Percentiles rank a stretch among this genome's conserved stretches.
Conservation (phyloP, 2,113 vertebrate genomes). For the Eretmochelys imbricata region DNA sequence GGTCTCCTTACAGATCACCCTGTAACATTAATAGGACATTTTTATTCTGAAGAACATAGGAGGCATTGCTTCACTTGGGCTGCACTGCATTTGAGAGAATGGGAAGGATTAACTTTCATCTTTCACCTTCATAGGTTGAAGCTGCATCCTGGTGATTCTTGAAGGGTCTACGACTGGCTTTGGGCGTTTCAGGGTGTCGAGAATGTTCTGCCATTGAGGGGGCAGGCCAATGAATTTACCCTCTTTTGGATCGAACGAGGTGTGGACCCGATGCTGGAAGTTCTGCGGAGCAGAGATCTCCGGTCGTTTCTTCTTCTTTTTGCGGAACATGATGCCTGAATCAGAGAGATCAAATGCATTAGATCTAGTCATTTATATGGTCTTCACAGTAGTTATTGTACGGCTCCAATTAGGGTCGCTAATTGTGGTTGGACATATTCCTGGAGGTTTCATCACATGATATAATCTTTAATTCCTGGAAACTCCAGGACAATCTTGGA, state of each 20-base stretch:
- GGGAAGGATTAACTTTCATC: background rate
- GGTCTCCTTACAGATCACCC: background rate
- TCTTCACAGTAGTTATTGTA: fast-evolving
- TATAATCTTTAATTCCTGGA: background rate
- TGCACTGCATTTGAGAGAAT: background rate
- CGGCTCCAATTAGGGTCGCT: too few species aligned
- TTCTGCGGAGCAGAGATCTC: constrained; percentile 97
- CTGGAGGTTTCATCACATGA: too few species aligned
- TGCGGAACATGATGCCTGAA: constrained; percentile 92
- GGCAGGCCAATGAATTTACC: constrained; percentile 96
- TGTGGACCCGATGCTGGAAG: constrained; percentile 98
- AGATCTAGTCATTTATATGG: background rate
- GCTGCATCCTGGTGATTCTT: constrained; percentile 93
- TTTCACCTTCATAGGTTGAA: constrained; percentile 96
- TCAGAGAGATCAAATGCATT: background rate
- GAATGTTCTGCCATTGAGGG: constrained; percentile 96
- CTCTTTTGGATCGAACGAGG: constrained; percentile 93
- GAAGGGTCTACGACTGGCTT: constrained; percentile 97
- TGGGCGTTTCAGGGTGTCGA: constrained; percentile 93
- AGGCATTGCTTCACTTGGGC: background rate
- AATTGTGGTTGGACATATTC: too few species aligned
- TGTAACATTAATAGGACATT: background rate
- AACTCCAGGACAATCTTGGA: background rate
- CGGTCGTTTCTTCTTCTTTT: constrained; percentile 99
- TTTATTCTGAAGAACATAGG: background rate